A percentile compares a stretch with the other conserved stretches of the same genome.
phyloP scores from a whole-genome alignment of 2,113 vertebrate species.

The Rhynchomys soricoides region DNA sequence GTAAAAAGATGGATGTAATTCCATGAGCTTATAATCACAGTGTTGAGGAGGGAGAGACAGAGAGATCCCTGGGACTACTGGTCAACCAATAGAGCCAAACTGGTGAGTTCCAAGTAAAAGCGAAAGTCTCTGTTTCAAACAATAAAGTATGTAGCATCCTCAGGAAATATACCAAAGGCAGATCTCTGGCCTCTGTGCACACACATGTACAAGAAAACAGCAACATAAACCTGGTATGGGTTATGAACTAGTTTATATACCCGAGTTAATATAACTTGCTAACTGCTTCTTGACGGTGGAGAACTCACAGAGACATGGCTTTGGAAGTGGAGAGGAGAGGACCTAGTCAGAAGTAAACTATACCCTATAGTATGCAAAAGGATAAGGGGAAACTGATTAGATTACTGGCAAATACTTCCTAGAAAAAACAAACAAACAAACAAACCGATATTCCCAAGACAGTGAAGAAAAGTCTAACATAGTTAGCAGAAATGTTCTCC shows the following conservation, averaged over 20 bases:
- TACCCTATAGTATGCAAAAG: background rate
- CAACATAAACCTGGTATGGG: background rate
- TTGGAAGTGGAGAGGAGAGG: background rate
- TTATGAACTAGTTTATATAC: background rate
- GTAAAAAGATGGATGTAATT: background rate
- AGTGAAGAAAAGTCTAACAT: background rate
- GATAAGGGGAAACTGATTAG: background rate
- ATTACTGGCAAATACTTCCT: slow-evolving; percentile 24
- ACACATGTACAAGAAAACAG: too few species aligned
- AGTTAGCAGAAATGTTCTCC: background rate
- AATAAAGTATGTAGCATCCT: background rate
- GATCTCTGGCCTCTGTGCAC: background rate
- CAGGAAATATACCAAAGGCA: background rate
- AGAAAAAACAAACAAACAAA: slow-evolving; percentile 17
- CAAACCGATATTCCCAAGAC: background rate
- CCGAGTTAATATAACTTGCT: background rate
- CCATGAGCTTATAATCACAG: background rate
- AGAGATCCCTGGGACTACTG: background rate
- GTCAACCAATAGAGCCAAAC: background rate
- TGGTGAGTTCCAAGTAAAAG: background rate
- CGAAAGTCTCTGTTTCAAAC: background rate
- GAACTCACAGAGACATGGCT: background rate
- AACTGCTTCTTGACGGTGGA: background rate
- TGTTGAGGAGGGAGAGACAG: background rate
- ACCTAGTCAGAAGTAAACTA: background rate